phyloP scores from a whole-genome alignment of 2,113 vertebrate genomes.

The Galemys pyrenaicus region DNA sequence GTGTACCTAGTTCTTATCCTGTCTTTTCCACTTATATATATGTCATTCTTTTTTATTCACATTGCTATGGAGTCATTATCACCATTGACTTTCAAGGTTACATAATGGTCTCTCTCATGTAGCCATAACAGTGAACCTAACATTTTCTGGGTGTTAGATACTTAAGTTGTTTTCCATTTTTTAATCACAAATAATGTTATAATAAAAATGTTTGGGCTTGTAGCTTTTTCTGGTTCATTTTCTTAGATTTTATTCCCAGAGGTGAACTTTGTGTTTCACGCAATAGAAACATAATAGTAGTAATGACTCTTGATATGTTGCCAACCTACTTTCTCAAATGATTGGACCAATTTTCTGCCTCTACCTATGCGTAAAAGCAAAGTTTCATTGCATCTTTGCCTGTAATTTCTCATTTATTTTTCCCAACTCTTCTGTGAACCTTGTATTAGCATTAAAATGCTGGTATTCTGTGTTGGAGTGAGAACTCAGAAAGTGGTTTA shows the following conservation, averaged over 20 bases:
- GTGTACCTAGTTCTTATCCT: not conserved
- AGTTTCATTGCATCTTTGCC: not conserved
- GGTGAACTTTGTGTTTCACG: constrained; percentile 48
- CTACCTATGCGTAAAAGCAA: not conserved
- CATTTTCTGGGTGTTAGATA: constrained; percentile 52
- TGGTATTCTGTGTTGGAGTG: not conserved
- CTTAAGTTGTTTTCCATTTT: constrained; percentile 42
- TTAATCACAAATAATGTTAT: constrained; percentile 31
- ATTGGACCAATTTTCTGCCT: constrained; percentile 33
- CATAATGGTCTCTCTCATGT: not conserved
- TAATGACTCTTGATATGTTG: constrained; percentile 46
- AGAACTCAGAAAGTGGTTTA: not conserved
- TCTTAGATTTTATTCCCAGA: constrained; percentile 24
- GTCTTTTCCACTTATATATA: not conserved
- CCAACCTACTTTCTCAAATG: constrained; percentile 17
- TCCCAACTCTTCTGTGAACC: not conserved
- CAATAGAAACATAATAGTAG: not conserved
- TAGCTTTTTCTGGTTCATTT: constrained; percentile 45
- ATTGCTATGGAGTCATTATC: not conserved
- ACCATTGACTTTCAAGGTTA: constrained; percentile 41
- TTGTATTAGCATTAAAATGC: not conserved
- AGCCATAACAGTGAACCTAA: not conserved
- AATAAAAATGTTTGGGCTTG: constrained; percentile 4
- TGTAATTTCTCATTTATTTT: not conserved
- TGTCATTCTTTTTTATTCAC: not conserved